Evolutionary conservation across 2,888 invertebrate species (phyloP).

Genomic region (Scaptomyza cyrtandrae): DNA sequence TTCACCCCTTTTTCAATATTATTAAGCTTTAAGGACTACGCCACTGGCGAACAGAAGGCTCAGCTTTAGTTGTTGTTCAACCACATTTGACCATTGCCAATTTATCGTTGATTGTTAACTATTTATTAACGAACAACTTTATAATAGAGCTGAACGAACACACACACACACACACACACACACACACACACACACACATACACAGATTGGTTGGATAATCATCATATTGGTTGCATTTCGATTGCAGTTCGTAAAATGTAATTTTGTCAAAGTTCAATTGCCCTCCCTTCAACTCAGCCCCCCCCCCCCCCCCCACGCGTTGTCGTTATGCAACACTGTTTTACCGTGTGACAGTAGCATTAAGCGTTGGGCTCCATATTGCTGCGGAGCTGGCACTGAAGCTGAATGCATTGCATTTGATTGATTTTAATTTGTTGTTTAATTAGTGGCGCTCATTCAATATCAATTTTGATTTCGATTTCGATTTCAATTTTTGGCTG

Average conservation of each 20-base stretch:
- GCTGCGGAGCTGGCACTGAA: no score
- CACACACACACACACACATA: constrained; percentile 4
- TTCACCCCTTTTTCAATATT: background rate
- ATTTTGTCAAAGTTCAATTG: constrained; percentile 54
- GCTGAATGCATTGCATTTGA: constrained; percentile 16
- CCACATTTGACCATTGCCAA: constrained; percentile 58
- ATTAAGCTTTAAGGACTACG: background rate
- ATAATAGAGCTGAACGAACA: constrained; percentile 56
- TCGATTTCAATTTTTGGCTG: constrained; percentile 29
- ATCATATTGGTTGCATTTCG: constrained; percentile 38
- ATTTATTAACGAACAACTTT: constrained; percentile 76
- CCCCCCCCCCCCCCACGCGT: no score
- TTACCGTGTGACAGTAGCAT: constrained; percentile 36
- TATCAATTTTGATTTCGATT: constrained; percentile 39
- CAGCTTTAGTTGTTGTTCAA: constrained; percentile 14
- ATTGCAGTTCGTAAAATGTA: constrained; percentile 58
- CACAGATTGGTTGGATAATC: constrained; percentile 13
- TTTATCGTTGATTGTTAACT: constrained; percentile 76
- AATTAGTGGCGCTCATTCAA: constrained; percentile 68
- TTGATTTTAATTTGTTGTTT: constrained; percentile 77
- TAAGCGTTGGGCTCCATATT: constrained; percentile 25
- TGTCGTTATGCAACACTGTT: background rate
- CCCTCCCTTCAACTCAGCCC: no score
- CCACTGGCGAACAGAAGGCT: constrained; percentile 25
- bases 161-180: constrained; percentile 6